A percentile compares a stretch with the other conserved stretches of the same genome.
Conservation (phyloP, 2,797 vertebrate genomes). For the Danio jaintianensis region DNA sequence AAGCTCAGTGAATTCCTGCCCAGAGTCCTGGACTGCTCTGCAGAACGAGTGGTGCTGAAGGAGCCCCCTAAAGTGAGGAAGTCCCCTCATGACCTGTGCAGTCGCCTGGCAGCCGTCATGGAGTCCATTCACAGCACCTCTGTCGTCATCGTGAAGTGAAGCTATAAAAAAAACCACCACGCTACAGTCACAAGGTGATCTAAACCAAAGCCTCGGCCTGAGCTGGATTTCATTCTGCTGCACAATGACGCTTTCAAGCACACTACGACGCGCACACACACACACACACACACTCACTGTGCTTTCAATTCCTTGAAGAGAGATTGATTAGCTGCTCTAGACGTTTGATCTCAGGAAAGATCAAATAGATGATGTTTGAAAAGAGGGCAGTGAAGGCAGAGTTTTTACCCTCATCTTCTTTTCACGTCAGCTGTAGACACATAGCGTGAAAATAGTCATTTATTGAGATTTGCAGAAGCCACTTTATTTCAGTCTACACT, state of each 20-base stretch:
- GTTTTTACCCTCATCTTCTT: constrained; percentile 28
- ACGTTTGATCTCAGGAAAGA: constrained; percentile 61
- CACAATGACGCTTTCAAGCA: constrained; percentile 53
- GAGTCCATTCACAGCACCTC: constrained; percentile 90
- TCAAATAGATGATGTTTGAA: constrained; percentile 41
- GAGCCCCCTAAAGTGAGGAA: constrained; percentile 93
- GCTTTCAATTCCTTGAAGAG: constrained; percentile 43
- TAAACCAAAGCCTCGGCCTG: background rate
- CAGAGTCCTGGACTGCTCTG: constrained; percentile 90
- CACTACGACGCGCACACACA: constrained; percentile 13
- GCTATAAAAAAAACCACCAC: background rate
- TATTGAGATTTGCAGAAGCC: constrained; percentile 36
- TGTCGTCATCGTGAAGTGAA: constrained; percentile 84
- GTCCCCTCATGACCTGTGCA: constrained; percentile 93
- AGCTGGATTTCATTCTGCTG: constrained; percentile 44
- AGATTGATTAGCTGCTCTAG: constrained; percentile 35
- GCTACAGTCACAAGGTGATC: constrained; percentile 13
- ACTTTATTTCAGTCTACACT: constrained; percentile 41
- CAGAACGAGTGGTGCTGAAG: constrained; percentile 86
- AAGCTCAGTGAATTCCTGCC: constrained; percentile 92
- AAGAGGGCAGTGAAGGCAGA: constrained; percentile 28
- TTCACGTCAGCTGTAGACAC: constrained; percentile 40
- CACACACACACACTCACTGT: background rate
- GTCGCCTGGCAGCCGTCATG: constrained; percentile 92
- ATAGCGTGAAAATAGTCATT: constrained; percentile 41